Base-by-base conservation (phyloP, 1,140 invertebrate genomes). In the Maniola jurtina region DNA sequence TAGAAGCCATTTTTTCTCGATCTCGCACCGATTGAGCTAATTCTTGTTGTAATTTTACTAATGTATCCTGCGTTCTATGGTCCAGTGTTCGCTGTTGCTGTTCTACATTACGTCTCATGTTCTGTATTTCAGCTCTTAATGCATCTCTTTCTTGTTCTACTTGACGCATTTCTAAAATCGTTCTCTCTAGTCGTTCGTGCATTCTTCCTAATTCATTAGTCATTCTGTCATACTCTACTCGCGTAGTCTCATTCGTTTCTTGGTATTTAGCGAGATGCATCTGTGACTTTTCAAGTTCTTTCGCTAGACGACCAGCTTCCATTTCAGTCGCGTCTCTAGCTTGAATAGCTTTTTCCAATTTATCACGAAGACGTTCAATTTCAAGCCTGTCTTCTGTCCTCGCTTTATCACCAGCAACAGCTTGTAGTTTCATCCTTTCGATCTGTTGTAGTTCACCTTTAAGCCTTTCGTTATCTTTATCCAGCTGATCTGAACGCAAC, bases 231-330 rank as follows among this genome's bases (percentile, higher is more conserved):
- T 96, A 95, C 79, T 97, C 96, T 72, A 96, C 96, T 73, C 95
- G 94, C 1, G 94, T 94, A 6, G 93, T 93, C 76, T 97, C 96
- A 76, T 95, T 94, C 2, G 94, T 94, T 80, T 97, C 96, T 77
- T 96, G 94, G 76, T 96, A 95, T 83, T 97, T 97, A 14, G 93
- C 92, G 56, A 97, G 91, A 83, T 96, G 94, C 87, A 95, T 93
- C 80, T 96, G 95, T 36, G 95, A 94, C 87, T 96, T 96, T 86
- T 97, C 97, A 35, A 98, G 90, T 86, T 98, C 97, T 78, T 97
- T 96, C 9, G 95, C 95, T 54, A 98, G 89, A 58, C 96, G 93
- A 72, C 95, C 95, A 52, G 96, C 94, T 87, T 98, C 96, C 77
- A 96, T 91, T 91, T 97, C 96, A 10, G 96, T 96, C 52, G 95